phyloP scores from a whole-genome alignment of 2,888 invertebrate species.

The Drosophila prostipennis region DNA sequence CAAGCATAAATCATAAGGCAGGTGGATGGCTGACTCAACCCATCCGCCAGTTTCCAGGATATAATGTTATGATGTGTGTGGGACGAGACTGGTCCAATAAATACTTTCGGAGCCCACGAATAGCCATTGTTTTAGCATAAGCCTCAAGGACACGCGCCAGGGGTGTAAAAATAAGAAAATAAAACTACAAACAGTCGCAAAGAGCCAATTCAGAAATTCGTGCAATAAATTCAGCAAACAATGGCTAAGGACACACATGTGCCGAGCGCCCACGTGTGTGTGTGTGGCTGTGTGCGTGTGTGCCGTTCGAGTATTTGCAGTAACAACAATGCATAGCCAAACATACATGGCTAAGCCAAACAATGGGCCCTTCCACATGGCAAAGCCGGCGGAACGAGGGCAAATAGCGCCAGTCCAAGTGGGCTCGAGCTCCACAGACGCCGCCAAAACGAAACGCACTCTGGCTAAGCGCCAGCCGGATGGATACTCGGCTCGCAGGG shows the following conservation, averaged over 20 bases:
- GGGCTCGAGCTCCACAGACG: slow-evolving; percentile 46
- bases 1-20: slow-evolving; percentile 50
- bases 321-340: slow-evolving; percentile 46
- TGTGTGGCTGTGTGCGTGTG: slow-evolving; percentile 27
- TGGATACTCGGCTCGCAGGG: slow-evolving; percentile 18
- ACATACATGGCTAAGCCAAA: slow-evolving; percentile 37
- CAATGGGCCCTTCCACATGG: slow-evolving; percentile 35
- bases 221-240: slow-evolving; percentile 77
- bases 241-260: slow-evolving; percentile 61
- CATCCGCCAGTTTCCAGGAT: background rate
- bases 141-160: slow-evolving; percentile 57
- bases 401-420: slow-evolving; percentile 49
- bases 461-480: slow-evolving; percentile 57
- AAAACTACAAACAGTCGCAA: slow-evolving; percentile 63
- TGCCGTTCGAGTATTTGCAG: slow-evolving; percentile 33
- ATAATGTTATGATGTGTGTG: too few relatives aligned
- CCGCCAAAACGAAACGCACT: slow-evolving; percentile 62
- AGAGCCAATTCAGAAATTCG: slow-evolving; percentile 77
- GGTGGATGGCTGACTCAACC: slow-evolving; percentile 30
- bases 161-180: slow-evolving; percentile 52
- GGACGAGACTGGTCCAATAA: slow-evolving; percentile 50
- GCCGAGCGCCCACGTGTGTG: slow-evolving; percentile 26
- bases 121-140: slow-evolving; percentile 62
- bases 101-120: slow-evolving; percentile 37
- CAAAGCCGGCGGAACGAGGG: slow-evolving; percentile 27